A percentile compares a stretch with the other conserved stretches of the same genome.
phyloP scores from a whole-genome alignment of 2,888 invertebrate species.

The Portevinia maculata region DNA sequence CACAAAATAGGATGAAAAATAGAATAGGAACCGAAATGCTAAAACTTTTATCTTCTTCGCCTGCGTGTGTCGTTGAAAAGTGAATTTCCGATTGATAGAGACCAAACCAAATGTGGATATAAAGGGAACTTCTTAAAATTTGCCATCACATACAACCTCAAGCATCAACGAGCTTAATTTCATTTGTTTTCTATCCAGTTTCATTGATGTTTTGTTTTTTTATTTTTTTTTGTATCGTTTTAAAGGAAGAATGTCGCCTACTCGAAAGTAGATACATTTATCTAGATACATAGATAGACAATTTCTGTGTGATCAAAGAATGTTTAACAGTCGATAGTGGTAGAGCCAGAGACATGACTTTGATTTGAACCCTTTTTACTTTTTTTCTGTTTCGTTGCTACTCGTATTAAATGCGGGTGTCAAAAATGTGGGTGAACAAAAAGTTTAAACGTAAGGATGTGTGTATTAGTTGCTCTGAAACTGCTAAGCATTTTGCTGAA shows the following conservation, averaged over 20 bases:
- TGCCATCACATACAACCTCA: constrained; percentile 51
- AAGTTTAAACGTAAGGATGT: constrained; percentile 25
- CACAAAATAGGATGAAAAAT: neutral
- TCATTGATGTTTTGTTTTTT: constrained; percentile 37
- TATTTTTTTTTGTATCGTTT: constrained; percentile 2
- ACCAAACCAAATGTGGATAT: constrained; percentile 41
- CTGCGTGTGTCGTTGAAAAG: constrained; percentile 39
- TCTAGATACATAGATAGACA: constrained; percentile 34
- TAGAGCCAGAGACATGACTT: constrained; percentile 58
- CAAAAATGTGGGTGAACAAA: constrained; percentile 57
- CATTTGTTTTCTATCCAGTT: constrained; percentile 66
- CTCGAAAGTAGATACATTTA: constrained; percentile 55
- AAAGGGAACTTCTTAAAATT: constrained; percentile 60
- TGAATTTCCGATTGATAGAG: constrained; percentile 65
- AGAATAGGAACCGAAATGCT: constrained; percentile 16
- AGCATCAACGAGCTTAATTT: constrained; percentile 67
- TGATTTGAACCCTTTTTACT: constrained; percentile 36
- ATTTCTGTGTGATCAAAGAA: constrained; percentile 67
- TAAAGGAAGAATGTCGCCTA: neutral
- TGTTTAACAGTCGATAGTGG: constrained; percentile 63
- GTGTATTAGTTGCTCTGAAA: neutral
- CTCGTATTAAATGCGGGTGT: constrained; percentile 62
- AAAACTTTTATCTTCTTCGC: constrained; percentile 35
- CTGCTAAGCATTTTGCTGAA: constrained; percentile 46
- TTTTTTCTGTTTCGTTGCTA: neutral